Base-by-base conservation (phyloP, 2,113 vertebrate species). In the Ranitomeya variabilis region DNA sequence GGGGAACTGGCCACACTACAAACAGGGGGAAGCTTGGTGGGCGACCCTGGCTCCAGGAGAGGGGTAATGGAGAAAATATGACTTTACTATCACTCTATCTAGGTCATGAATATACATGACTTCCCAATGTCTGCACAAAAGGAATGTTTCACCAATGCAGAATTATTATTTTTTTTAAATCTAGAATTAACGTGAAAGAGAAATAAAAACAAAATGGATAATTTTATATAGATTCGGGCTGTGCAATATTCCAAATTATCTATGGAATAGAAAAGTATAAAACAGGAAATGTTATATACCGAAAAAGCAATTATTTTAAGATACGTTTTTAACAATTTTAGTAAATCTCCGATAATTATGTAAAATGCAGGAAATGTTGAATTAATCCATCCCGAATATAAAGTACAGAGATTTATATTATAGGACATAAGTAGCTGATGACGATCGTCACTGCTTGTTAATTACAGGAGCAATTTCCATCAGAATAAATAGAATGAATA, bases 21-120 rank as follows among this genome's bases (percentile, higher is more conserved):
- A 19, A 60, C 55, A 87, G 82, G 86, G 7, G n/a, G 86, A 55
- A 54, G 76, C 86, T 76, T 77, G 86, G 78, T 81, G 86, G 86
- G 64, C 52, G 54, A 74, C 26, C n/a, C 6, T 51, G 60, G 86
- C 86, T 87, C 8, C 54, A 82, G 79, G 86, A 57, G 19, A 55
- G 19, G 67, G 23, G 9, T 82, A 87, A 87, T 87, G 62, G 86
- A 59, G 52, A 73, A 82, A 87, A 87, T 87, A 82, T 82, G 86
- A 87, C 86, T 73, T 26, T 74, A 69, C 54, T 62, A 74, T 74
- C 52, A 82, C n/a, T 73, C 26, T 69, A 86, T 76, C 37, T 21
- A n/a, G 5, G 15, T 66, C 57, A 78, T 86, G 31, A 59, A 76
- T 86, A 77, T 86, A 78, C 45, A 86, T 64, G 73, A 51, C 18